These are phyloP conservation scores for Neomonachus schauinslandi DNA, from an alignment of 2,113 vertebrate genomes.

Conservation along the genomic window DNA sequence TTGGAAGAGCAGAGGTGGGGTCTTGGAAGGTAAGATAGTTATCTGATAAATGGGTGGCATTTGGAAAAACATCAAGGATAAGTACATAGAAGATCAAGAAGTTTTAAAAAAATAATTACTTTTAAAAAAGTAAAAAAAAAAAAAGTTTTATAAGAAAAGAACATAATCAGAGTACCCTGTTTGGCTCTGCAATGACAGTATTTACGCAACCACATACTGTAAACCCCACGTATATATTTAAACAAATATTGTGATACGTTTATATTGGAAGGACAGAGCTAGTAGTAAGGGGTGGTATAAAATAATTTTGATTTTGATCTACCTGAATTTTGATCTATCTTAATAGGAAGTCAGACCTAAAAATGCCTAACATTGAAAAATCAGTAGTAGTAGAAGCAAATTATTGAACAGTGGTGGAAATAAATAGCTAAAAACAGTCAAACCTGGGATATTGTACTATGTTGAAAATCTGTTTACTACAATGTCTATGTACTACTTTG, in stretches of 20 bases:
- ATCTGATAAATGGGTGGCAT: not conserved
- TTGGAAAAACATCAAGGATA: not conserved
- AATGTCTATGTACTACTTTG: not conserved
- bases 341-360: not conserved
- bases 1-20: not conserved
- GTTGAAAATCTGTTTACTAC: not conserved
- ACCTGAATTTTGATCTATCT: not conserved
- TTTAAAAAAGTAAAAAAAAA: not conserved
- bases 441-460: not conserved
- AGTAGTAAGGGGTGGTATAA: not conserved
- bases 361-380: not conserved
- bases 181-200: not conserved
- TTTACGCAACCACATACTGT: not conserved
- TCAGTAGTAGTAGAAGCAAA: not conserved
- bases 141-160: not conserved
- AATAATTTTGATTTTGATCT: not conserved
- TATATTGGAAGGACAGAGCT: not conserved
- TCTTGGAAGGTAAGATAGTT: not conserved
- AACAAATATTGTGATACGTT: not conserved
- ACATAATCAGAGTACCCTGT: not conserved
- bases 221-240: not conserved
- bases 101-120: not conserved
- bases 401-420: slow-evolving; percentile 13
- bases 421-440: slow-evolving; percentile 3
- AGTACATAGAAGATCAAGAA: not conserved